These are phyloP conservation scores for Maconellicoccus hirsutus DNA, from an alignment of 1,140 invertebrate species.

Conservation along the genomic window DNA sequence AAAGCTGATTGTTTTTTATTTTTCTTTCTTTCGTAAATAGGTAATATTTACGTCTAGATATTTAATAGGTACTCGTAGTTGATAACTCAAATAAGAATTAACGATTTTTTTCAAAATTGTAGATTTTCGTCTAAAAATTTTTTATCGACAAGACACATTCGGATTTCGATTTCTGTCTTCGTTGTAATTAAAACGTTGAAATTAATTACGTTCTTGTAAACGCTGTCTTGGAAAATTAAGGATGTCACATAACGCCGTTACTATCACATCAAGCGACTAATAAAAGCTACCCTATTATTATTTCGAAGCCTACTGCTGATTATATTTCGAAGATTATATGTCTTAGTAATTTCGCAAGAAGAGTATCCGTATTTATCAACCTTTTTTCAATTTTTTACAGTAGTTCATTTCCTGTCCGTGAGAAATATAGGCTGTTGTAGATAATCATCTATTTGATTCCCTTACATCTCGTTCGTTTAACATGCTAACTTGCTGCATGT, in stretches of 20 bases:
- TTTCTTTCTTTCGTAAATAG: too few relatives aligned
- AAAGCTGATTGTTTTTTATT: too few relatives aligned
- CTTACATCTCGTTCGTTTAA: neutral
- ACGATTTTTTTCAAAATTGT: too few relatives aligned
- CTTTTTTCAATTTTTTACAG: conserved; percentile 3
- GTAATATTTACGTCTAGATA: too few relatives aligned
- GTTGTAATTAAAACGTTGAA: neutral
- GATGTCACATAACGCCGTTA: conserved; percentile 6
- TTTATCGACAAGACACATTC: too few relatives aligned
- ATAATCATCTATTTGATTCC: neutral
- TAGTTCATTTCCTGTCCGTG: conserved; percentile 17
- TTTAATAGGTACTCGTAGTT: too few relatives aligned
- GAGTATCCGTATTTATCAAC: neutral
- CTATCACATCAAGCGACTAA: neutral
- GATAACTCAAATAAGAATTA: too few relatives aligned
- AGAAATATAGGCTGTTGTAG: conserved; percentile 5
- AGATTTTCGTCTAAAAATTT: too few relatives aligned
- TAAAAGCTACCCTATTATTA: neutral
- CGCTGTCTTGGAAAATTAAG: neutral
- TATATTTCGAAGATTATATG: conserved; percentile 12
- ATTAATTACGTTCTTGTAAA: neutral
- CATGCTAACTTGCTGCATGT: neutral
- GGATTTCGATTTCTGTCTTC: too few relatives aligned
- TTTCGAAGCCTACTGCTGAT: conserved; percentile 12
- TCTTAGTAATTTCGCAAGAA: conserved; percentile 14